Evolutionary conservation across 2,113 vertebrate genomes (phyloP), one percentile per base, ranked within the genome.

Genomic region (Peromyscus polionotus): DNA sequence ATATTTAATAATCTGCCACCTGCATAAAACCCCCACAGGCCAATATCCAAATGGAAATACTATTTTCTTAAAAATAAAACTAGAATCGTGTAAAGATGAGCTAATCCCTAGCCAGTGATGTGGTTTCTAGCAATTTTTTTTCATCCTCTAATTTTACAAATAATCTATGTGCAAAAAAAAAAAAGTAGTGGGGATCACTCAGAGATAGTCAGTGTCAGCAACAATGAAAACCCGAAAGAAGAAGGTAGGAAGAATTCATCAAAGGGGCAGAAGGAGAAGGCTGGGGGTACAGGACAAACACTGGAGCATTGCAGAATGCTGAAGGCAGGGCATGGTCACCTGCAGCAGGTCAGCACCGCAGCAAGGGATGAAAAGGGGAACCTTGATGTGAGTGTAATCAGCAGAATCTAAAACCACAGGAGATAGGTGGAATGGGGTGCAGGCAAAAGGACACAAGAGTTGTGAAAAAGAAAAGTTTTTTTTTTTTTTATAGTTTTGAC

Each of bases 61-160:
- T 87, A 5, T 65, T 91, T 36, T 90, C 89, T 89, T 63, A 83
- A 94, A 95, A 93, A 92, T 77, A 93, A 90, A 96, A 93, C 80
- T 72, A 77, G 72, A 79, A 26, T 65, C 4, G 20, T 54, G 42
- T 63, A 88, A 93, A 72, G 54, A 94, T 87, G 61, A 79, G 83
- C 86, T 89, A 95, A 80, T 67, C 3, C 48, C 45, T 5, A 61
- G 86, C 17, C 48, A 72, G 45, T 67, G 61, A 92, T 76, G 22
- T 17, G 4, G 39, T 80, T 89, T 95, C 51, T 80, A 96, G 75
- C 4, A 92, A 87, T 13, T 42, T 80, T 31, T 90, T 95, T 94
- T 81, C 70, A 95, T 88, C 11, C 72, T 95, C 8, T 59, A 76
- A 90, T 95, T 95, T 95, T 87, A 95, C 22, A 94, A 94, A 33